phyloP scores from a whole-genome alignment of 2,113 vertebrate species.

The Cephalopterus ornatus region DNA sequence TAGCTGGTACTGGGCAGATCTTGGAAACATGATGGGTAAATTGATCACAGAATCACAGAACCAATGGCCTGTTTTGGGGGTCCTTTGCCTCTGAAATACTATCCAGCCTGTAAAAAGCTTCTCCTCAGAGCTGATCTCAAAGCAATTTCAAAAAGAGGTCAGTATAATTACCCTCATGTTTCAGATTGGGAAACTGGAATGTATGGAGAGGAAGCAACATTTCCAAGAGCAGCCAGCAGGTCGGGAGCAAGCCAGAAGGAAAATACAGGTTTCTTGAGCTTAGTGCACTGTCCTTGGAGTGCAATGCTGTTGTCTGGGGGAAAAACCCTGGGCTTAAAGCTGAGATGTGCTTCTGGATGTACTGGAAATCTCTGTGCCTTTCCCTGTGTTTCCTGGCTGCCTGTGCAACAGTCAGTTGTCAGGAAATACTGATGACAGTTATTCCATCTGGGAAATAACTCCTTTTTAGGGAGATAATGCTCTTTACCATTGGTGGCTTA shows the following conservation, averaged over 20 bases:
- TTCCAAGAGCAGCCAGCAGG: neutral
- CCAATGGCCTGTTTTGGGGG: neutral
- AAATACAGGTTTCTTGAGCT: neutral
- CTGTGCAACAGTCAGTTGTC: neutral
- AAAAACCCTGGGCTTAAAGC: neutral
- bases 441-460: neutral
- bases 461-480: neutral
- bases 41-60: neutral
- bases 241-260: neutral
- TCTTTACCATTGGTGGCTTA: neutral
- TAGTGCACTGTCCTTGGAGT: neutral
- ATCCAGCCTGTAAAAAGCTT: neutral
- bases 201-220: neutral
- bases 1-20: neutral
- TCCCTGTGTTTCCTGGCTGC: neutral
- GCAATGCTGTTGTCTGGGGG: neutral
- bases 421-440: neutral
- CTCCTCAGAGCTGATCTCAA: neutral
- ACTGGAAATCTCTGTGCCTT: neutral
- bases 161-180: slow-evolving; percentile 10
- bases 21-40: neutral
- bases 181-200: slow-evolving; percentile 37
- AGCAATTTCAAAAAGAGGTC: slow-evolving; percentile 42
- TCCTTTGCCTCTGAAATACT: neutral
- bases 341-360: neutral